Evolutionary conservation across 2,888 invertebrate species (phyloP).

Genomic region (Boloria euphrosyne): DNA sequence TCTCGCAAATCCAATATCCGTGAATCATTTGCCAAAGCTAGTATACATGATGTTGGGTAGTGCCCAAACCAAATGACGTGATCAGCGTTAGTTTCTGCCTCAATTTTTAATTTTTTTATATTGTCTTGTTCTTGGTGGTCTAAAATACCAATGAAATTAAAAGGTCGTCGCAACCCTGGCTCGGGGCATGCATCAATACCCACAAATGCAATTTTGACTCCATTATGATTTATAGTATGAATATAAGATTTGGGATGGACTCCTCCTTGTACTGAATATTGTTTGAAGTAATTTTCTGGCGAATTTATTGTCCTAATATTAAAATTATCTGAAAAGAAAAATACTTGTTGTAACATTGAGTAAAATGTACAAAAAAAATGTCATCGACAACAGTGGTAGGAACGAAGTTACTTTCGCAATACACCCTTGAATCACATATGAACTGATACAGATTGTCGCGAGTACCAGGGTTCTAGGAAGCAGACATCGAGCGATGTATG

Average conservation of each 20-base stretch:
- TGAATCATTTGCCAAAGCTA: constrained; percentile 80
- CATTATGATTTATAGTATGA: constrained; percentile 79
- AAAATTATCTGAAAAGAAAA: constrained; percentile 89
- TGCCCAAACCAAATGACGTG: constrained; percentile 89
- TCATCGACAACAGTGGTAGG: too few species aligned
- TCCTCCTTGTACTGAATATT: constrained; percentile 90
- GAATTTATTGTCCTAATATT: constrained; percentile 87
- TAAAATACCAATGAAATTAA: constrained; percentile 93
- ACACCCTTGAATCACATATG: too few species aligned
- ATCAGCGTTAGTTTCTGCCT: constrained; percentile 75
- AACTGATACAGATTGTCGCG: too few species aligned
- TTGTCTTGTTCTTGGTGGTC: constrained; percentile 81
- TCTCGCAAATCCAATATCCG: constrained; percentile 78
- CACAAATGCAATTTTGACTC: constrained; percentile 89
- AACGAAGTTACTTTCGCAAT: too few species aligned
- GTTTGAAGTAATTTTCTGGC: constrained; percentile 88
- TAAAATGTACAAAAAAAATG: too few species aligned
- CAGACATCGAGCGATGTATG: too few species aligned
- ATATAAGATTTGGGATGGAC: constrained; percentile 88
- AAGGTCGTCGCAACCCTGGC: constrained; percentile 93
- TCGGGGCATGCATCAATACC: constrained; percentile 93
- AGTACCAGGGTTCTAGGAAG: too few species aligned
- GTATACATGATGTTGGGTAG: constrained; percentile 94
- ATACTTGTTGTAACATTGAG: too few species aligned
- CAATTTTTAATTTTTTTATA: constrained; percentile 80